Percentiles rank a stretch among this genome's conserved stretches.
Evolutionary conservation across 2,797 vertebrate genomes (phyloP).

Genomic region (Geotrypetes seraphini): DNA sequence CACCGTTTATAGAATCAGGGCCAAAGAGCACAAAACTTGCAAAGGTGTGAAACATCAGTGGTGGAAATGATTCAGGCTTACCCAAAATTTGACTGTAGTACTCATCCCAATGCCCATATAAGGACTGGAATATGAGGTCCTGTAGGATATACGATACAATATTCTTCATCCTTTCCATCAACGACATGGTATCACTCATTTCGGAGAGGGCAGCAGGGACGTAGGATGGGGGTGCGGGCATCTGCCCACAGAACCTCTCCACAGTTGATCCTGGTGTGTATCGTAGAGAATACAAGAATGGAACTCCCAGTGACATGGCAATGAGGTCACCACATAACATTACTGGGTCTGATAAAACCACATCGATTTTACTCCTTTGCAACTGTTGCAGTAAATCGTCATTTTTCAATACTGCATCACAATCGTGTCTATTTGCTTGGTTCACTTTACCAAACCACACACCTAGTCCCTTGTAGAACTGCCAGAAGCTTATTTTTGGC

Average conservation of each 20-base stretch:
- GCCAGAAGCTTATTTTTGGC: constrained; percentile 47
- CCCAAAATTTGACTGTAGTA: constrained; percentile 61
- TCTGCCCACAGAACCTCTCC: constrained; percentile 69
- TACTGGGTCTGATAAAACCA: constrained; percentile 65
- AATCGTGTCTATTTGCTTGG: constrained; percentile 22
- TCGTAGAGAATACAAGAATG: constrained; percentile 58
- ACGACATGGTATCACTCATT: constrained; percentile 66
- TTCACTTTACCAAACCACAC: constrained; percentile 22
- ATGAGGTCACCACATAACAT: constrained; percentile 61
- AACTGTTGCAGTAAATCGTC: constrained; percentile 52
- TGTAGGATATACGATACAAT: constrained; percentile 53
- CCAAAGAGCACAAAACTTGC: too few species aligned
- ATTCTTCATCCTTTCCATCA: constrained; percentile 63
- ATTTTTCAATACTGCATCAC: constrained; percentile 53
- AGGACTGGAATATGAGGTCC: constrained; percentile 42
- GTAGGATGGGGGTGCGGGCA: constrained; percentile 64
- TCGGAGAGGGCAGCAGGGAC: constrained; percentile 57
- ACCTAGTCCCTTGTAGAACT: constrained; percentile 43
- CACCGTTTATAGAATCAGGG: too few species aligned
- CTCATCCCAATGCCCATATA: constrained; percentile 48
- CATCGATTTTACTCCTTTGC: constrained; percentile 45
- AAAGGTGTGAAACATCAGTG: too few species aligned
- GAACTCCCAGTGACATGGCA: constrained; percentile 57
- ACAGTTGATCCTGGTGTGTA: constrained; percentile 56
- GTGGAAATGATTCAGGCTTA: constrained; percentile 31